phyloP scores from a whole-genome alignment of 2,113 vertebrate species.

The Embiotoca jacksoni region DNA sequence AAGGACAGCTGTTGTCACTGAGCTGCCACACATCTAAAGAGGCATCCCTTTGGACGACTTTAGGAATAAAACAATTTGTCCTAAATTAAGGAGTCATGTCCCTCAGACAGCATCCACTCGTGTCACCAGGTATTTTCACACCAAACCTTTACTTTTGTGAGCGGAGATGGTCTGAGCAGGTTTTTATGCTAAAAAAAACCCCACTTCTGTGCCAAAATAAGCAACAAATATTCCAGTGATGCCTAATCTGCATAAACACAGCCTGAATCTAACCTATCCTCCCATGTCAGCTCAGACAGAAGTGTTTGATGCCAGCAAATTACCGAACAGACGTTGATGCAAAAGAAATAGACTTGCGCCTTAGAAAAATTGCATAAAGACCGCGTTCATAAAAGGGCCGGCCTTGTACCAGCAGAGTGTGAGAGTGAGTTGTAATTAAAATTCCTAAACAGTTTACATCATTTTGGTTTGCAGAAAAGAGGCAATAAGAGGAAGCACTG shows the following conservation, averaged over 20 bases:
- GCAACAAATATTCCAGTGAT: not conserved
- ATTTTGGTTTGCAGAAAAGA: not conserved
- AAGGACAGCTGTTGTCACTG: not conserved
- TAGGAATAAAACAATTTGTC: no score
- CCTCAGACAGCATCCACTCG: no score
- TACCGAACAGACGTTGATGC: constrained; percentile 5
- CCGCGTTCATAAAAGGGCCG: not conserved
- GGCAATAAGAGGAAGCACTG: not conserved
- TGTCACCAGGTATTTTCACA: not conserved
- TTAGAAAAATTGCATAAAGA: constrained; percentile 15
- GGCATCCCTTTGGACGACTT: not conserved
- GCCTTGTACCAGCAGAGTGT: constrained; percentile 7
- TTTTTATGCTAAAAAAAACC: not conserved
- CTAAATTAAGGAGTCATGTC: no score
- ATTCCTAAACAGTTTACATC: constrained; percentile 5
- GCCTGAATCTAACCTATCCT: not conserved
- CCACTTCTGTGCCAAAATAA: constrained; percentile 7
- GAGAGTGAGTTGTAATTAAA: constrained; percentile 1
- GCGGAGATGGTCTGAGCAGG: not conserved
- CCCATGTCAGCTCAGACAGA: constrained; percentile 4
- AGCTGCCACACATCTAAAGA: no score
- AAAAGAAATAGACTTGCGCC: constrained; percentile 6
- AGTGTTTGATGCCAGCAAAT: constrained; percentile 22
- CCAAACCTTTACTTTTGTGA: not conserved
- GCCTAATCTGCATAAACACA: constrained; percentile 23